These are phyloP conservation scores for Emydocephalus ijimae DNA, from an alignment of 2,113 vertebrate species.

Conservation along the genomic window DNA sequence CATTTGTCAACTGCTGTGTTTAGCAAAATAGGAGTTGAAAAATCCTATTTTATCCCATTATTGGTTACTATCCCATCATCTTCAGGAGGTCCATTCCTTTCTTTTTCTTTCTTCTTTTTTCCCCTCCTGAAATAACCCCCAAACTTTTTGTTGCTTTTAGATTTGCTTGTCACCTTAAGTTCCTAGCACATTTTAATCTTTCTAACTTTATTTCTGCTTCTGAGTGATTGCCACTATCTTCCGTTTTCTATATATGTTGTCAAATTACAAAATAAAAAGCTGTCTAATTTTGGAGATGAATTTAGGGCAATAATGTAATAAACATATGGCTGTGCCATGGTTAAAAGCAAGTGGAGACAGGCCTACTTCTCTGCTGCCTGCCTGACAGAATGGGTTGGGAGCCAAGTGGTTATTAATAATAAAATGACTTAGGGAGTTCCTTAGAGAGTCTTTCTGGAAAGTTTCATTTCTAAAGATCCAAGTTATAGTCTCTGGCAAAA, in stretches of 20 bases:
- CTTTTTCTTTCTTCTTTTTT: neutral
- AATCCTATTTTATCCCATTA: neutral
- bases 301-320: neutral
- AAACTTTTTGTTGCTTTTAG: neutral
- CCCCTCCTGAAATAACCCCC: neutral
- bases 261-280: neutral
- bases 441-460: neutral
- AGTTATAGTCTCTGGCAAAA: neutral
- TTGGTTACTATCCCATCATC: neutral
- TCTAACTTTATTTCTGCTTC: neutral
- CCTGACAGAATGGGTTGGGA: neutral
- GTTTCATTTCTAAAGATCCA: neutral
- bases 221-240: neutral
- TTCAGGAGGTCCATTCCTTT: neutral
- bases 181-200: neutral
- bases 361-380: neutral
- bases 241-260: neutral
- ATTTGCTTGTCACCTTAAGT: neutral
- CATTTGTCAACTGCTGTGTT: neutral
- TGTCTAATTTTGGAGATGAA: neutral
- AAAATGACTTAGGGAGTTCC: neutral
- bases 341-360: neutral
- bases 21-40: neutral
- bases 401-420: neutral
- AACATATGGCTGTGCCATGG: neutral